A percentile compares a stretch with the other conserved stretches of the same genome.
phyloP scores from a whole-genome alignment of 2,113 vertebrate species.

The Xiphorhynchus elegans region DNA sequence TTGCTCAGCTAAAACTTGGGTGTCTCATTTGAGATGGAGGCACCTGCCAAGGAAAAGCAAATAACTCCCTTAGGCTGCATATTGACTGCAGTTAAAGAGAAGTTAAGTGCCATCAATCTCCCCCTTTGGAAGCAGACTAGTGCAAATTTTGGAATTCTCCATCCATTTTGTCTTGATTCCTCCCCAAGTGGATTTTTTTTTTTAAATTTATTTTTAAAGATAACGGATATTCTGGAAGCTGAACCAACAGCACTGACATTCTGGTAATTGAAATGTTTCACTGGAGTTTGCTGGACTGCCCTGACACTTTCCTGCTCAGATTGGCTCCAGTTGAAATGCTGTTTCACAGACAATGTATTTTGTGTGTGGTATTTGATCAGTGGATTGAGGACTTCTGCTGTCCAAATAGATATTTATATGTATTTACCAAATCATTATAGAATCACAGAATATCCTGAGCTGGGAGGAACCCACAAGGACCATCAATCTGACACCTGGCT shows the following conservation, averaged over 20 bases:
- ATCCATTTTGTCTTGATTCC: background rate
- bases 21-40: constrained; percentile 15
- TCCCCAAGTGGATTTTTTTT: background rate
- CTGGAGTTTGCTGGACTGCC: constrained; percentile 42
- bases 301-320: constrained; percentile 54
- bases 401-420: too few species aligned
- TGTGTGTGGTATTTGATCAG: background rate
- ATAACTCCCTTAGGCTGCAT: constrained; percentile 4
- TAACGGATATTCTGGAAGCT: constrained; percentile 14
- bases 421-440: background rate
- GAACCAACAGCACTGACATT: constrained; percentile 43
- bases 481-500: too few species aligned
- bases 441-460: background rate
- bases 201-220: background rate
- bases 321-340: background rate
- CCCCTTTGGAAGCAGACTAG: constrained; percentile 3
- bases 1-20: background rate
- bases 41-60: constrained; percentile 33
- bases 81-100: constrained; percentile 40
- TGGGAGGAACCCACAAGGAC: background rate
- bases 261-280: constrained; percentile 55
- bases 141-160: constrained; percentile 30
- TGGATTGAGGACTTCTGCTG: background rate
- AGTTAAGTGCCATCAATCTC: constrained; percentile 35
- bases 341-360: background rate